A percentile compares a stretch with the other conserved stretches of the same genome.
Evolutionary conservation across 1,140 invertebrate genomes (phyloP).

Genomic region (Nomia melanderi): DNA sequence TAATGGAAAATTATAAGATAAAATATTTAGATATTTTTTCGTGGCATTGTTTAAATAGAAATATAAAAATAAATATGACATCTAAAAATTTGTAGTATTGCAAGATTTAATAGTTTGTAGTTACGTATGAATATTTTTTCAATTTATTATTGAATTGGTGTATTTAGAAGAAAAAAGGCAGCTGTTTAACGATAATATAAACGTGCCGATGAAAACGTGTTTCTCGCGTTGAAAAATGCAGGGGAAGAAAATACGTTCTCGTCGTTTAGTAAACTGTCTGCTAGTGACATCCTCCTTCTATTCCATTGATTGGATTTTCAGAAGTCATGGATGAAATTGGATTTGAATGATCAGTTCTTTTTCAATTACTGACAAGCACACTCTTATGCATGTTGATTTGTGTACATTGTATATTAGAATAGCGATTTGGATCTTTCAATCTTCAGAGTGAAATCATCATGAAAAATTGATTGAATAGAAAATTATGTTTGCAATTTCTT

Average conservation of each 20-base stretch:
- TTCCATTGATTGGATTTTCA: slow-evolving; percentile 70
- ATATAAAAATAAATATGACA: too few species aligned
- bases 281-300: slow-evolving; percentile 67
- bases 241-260: slow-evolving; percentile 18
- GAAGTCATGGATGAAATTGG: slow-evolving; percentile 58
- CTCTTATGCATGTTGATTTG: slow-evolving; percentile 33
- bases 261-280: slow-evolving; percentile 68
- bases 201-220: not conserved
- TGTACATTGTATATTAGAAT: not conserved
- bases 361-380: slow-evolving; percentile 18
- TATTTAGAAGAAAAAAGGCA: not conserved
- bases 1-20: too few species aligned
- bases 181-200: slow-evolving; percentile 18
- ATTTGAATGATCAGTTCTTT: slow-evolving; percentile 51
- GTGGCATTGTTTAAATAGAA: too few species aligned
- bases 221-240: not conserved
- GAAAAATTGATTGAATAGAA: not conserved
- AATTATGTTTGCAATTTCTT: not conserved
- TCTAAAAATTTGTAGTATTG: too few species aligned
- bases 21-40: too few species aligned
- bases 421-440: slow-evolving; percentile 22
- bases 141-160: not conserved
- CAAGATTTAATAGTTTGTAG: too few species aligned
- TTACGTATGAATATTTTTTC: too few species aligned
- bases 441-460: not conserved